Conservation (phyloP, 2,888 invertebrate genomes). For the Endomychus coccineus region DNA sequence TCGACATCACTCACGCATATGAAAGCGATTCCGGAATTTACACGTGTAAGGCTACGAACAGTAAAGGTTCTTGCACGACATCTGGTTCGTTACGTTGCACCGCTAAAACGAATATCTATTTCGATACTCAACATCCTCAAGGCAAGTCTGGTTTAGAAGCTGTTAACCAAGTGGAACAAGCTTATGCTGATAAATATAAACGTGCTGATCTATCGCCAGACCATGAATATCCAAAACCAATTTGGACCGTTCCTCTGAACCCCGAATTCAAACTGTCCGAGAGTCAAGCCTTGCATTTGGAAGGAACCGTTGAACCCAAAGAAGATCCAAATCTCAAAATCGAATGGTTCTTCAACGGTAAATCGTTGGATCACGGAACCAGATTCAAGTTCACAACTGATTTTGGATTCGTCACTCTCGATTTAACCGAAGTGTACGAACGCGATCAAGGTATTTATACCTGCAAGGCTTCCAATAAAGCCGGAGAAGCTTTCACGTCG, state of each 20-base stretch:
- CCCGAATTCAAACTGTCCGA: conserved; percentile 75
- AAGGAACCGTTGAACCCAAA: conserved; percentile 91
- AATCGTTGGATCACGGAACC: conserved; percentile 76
- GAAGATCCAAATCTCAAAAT: conserved; percentile 84
- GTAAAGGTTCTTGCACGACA: conserved; percentile 82
- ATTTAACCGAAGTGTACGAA: conserved; percentile 85
- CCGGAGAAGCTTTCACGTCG: conserved; percentile 87
- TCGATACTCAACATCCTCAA: conserved; percentile 93
- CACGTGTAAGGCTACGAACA: conserved; percentile 83
- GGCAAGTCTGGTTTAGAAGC: conserved; percentile 84
- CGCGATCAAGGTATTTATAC: conserved; percentile 92
- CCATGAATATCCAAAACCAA: conserved; percentile 72
- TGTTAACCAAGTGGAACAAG: conserved; percentile 83
- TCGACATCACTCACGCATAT: conserved; percentile 82
- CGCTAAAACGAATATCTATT: conserved; percentile 68
- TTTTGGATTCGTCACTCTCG: conserved; percentile 93
- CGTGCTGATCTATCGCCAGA: conserved; percentile 66
- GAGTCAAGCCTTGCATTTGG: conserved; percentile 80
- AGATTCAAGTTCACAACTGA: conserved; percentile 90
- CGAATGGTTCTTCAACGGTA: conserved; percentile 93
- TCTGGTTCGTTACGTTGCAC: conserved; percentile 82
- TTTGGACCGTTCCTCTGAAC: conserved; percentile 76
- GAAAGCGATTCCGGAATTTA: conserved; percentile 90
- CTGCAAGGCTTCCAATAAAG: conserved; percentile 80
- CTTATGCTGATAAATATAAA: conserved; percentile 62